A percentile compares a stretch with the other conserved stretches of the same genome.
Evolutionary conservation across 2,797 vertebrate species (phyloP).

Genomic region (Anabas testudineus): DNA sequence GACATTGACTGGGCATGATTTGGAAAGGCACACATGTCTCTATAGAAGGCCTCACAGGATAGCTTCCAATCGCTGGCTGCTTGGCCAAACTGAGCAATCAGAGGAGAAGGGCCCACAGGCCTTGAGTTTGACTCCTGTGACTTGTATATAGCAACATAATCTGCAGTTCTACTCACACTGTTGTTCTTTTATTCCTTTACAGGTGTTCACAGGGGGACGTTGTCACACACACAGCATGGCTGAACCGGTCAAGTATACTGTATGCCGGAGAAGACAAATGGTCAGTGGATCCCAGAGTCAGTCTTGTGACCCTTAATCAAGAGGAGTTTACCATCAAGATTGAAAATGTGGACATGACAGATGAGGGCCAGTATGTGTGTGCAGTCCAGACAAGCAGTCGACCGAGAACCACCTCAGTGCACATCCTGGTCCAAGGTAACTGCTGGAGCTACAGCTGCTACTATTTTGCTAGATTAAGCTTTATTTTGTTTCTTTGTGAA

Average conservation of each 20-base stretch:
- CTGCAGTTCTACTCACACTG: constrained; percentile 3
- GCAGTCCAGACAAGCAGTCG: constrained; percentile 85
- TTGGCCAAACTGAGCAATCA: too few relatives aligned
- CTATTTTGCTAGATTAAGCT: background rate
- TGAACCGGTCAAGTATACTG: constrained; percentile 87
- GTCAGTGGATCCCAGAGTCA: constrained; percentile 87
- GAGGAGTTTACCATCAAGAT: constrained; percentile 89
- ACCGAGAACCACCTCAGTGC: constrained; percentile 84
- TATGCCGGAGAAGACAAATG: constrained; percentile 88
- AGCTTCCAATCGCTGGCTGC: too few relatives aligned
- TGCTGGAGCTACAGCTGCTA: background rate
- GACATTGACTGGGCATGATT: too few relatives aligned
- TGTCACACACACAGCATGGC: constrained; percentile 87
- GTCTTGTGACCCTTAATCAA: constrained; percentile 83
- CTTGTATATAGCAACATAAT: too few relatives aligned
- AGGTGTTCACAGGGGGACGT: constrained; percentile 84
- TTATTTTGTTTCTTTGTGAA: background rate
- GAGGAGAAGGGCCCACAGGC: too few relatives aligned
- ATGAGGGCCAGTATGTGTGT: constrained; percentile 86
- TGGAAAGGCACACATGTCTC: too few relatives aligned
- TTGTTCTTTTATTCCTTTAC: constrained; percentile 21
- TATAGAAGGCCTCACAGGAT: too few relatives aligned
- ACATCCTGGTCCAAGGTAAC: constrained; percentile 86
- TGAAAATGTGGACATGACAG: constrained; percentile 83
- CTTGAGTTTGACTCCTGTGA: too few relatives aligned